Base-by-base conservation (phyloP, 2,888 invertebrate genomes). In the Tetragnatha montana region DNA sequence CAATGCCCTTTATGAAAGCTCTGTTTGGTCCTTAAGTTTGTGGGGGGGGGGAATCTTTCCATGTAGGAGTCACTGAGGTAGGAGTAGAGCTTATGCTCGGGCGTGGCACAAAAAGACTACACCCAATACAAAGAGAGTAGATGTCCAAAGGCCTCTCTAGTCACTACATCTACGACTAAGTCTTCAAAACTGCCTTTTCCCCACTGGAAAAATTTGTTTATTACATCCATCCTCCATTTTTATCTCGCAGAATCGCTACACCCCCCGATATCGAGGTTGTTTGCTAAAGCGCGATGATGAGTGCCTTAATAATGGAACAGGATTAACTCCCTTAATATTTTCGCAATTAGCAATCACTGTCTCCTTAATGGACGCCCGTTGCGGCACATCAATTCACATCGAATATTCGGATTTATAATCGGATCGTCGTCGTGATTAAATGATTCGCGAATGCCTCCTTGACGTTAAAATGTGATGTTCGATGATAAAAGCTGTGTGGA, bases 261-360 rank as follows among this genome's bases (percentile, higher is more conserved):
- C 60, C 1, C 35, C 35, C 35, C 10, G 60, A 60, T 60, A 4
- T 17, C 14, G 60, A 60, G 10, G 60, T 60, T 60, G 60, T 60
- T 75, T 75, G 8, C 4, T 19, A 10, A 78, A 78, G 21, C 21
- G 17, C 78, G 12, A 8, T 19, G 17, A 17, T n/a, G 47, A 19
- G 51, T 51, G 51, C 22, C 60, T 7, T 21, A 60, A 78, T 60
- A 22, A 21, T 14, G 60, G 12, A 60, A 17, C 60, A 7, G 22
- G 22, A 78, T 78, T 60, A 78, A 2, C 60, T 51, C 22, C 35
- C 21, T 60, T 60, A 60, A 60, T 60, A 78, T 82, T 81, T 82
- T 51, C 73, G 51, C 35, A 82, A 82, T 74, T 82, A 60, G 49
- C 74, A 74, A 74, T 82, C 82, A 22, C 51, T 82, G 51, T 21